These are phyloP conservation scores for Gobiocypris rarus DNA, from an alignment of 2,113 vertebrate genomes.

Conservation along the genomic window DNA sequence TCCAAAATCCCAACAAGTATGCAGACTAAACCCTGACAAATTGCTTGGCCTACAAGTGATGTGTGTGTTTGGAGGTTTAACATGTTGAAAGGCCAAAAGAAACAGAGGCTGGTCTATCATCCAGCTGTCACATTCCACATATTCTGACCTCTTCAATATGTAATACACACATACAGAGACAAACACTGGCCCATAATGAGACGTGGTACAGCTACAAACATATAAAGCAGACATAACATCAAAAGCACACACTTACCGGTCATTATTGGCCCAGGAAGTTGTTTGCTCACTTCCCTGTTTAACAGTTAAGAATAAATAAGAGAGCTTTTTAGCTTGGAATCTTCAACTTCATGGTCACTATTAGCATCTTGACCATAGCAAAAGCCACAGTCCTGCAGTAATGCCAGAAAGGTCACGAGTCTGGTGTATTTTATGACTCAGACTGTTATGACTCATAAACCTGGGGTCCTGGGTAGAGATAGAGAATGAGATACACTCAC, in stretches of 20 bases:
- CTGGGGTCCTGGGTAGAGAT: neutral
- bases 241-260: conserved; percentile 65
- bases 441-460: conserved; percentile 41
- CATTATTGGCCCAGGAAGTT: conserved; percentile 66
- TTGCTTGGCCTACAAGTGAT: conserved; percentile 4
- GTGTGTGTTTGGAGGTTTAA: conserved; percentile 28
- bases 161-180: conserved; percentile 41
- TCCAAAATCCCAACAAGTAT: neutral
- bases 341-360: conserved; percentile 24
- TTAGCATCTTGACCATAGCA: conserved; percentile 45
- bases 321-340: neutral
- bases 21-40: conserved; percentile 6
- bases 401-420: conserved; percentile 13
- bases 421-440: conserved; percentile 38
- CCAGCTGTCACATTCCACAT: conserved; percentile 57
- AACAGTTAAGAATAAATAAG: conserved; percentile 30
- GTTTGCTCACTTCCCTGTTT: conserved; percentile 66
- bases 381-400: conserved; percentile 28
- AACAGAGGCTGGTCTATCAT: conserved; percentile 41
- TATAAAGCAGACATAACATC: neutral
- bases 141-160: conserved; percentile 45
- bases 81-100: conserved; percentile 47
- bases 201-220: neutral
- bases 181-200: conserved; percentile 19
- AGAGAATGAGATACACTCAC: neutral